These are phyloP conservation scores for Diploscapter pachys DNA, from an alignment of 1,140 invertebrate species.

Conservation along the genomic window DNA sequence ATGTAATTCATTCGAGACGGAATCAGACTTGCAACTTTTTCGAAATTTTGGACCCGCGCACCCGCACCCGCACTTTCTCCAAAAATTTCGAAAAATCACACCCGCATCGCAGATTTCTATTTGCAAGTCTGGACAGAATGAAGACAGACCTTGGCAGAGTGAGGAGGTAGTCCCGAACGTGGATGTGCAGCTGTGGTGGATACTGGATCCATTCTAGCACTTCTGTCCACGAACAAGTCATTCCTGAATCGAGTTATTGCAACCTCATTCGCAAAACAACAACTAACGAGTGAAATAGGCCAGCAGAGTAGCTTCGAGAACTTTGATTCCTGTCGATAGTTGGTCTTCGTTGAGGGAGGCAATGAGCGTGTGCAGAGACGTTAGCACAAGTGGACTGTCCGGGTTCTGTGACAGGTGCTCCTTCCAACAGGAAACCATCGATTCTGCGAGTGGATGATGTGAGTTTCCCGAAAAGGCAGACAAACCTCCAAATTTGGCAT, in stretches of 20 bases:
- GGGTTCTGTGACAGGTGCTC: constrained; percentile 18
- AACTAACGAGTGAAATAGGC: constrained; percentile 25
- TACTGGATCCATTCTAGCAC: constrained; percentile 24
- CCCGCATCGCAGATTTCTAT: too few species aligned
- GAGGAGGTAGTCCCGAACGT: constrained; percentile 19
- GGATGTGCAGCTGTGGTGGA: constrained; percentile 3
- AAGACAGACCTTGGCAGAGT: constrained; percentile 16
- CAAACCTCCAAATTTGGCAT: constrained; percentile 28
- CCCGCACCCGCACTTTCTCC: not conserved
- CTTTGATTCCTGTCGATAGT: constrained; percentile 25
- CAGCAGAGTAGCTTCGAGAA: constrained; percentile 19
- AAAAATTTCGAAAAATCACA: too few species aligned
- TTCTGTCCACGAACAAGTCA: constrained; percentile 23
- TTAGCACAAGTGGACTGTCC: constrained; percentile 20
- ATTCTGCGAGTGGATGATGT: constrained; percentile 10
- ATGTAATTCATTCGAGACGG: not conserved
- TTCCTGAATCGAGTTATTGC: constrained; percentile 6
- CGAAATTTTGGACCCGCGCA: not conserved
- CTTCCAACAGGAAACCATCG: constrained; percentile 18
- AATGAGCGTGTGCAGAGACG: constrained; percentile 24
- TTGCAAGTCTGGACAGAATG: not conserved
- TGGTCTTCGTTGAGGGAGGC: constrained; percentile 32
- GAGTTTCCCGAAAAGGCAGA: not conserved
- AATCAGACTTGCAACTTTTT: not conserved
- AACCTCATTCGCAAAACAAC: not conserved